phyloP scores from a whole-genome alignment of 1,140 invertebrate species.

The Cotesia glomerata region DNA sequence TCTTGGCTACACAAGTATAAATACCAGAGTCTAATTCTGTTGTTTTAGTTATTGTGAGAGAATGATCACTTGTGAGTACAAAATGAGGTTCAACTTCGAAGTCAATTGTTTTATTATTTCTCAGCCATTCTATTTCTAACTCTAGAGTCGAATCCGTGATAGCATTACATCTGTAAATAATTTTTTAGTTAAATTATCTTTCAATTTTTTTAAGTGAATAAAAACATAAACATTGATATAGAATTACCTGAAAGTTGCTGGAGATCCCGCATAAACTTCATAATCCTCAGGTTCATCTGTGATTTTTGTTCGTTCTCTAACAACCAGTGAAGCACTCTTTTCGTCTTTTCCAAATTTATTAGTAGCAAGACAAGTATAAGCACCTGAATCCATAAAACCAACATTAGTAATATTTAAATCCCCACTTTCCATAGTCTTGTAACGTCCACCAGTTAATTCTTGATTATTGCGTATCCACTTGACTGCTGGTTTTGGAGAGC shows the following conservation, averaged over 20 bases:
- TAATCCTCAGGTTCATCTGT: slow-evolving; percentile 87
- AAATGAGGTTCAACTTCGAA: slow-evolving; percentile 86
- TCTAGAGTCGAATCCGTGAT: slow-evolving; percentile 81
- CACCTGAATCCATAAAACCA: slow-evolving; percentile 82
- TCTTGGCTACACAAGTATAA: slow-evolving; percentile 95
- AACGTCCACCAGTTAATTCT: slow-evolving; percentile 85
- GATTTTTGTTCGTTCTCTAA: slow-evolving; percentile 87
- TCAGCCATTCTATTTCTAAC: slow-evolving; percentile 86
- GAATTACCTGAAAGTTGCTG: slow-evolving; percentile 79
- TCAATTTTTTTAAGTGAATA: background rate
- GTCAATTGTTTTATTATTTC: slow-evolving; percentile 84
- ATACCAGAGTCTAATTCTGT: slow-evolving; percentile 92
- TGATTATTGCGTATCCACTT: slow-evolving; percentile 87
- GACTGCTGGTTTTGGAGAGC: slow-evolving; percentile 92
- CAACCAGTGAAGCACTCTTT: slow-evolving; percentile 77
- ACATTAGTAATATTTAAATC: slow-evolving; percentile 87
- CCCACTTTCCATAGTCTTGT: slow-evolving; percentile 74
- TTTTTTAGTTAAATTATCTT: background rate
- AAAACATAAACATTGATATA: background rate
- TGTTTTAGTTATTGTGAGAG: slow-evolving; percentile 92
- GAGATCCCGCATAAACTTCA: slow-evolving; percentile 86
- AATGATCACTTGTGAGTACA: slow-evolving; percentile 85
- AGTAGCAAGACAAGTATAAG: slow-evolving; percentile 88
- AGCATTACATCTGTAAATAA: slow-evolving; percentile 78
- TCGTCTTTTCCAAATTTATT: slow-evolving; percentile 89